These are phyloP conservation scores for Stomatorhinus ivindoensis DNA, from an alignment of 2,113 vertebrate genomes.

Conservation along the genomic window DNA sequence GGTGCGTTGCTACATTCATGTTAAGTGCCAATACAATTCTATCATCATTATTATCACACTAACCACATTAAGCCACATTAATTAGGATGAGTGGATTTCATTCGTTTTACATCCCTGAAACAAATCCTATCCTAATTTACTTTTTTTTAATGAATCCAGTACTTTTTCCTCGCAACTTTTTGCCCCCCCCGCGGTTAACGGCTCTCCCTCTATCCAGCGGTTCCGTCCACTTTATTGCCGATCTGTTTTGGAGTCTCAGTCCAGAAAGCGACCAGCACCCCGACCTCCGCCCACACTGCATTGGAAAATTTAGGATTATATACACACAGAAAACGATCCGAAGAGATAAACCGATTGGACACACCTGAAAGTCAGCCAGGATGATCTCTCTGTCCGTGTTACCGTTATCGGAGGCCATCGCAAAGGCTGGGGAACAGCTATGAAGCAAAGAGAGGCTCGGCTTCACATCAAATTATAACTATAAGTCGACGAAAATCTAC, in stretches of 20 bases:
- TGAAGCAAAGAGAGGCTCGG: conserved; percentile 31
- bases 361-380: conserved; percentile 94
- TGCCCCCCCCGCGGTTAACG: neutral
- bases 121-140: neutral
- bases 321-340: neutral
- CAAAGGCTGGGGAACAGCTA: conserved; percentile 49
- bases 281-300: neutral
- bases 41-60: neutral
- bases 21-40: neutral
- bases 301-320: neutral
- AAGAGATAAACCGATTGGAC: conserved; percentile 30
- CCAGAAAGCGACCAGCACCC: neutral
- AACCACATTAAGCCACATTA: neutral
- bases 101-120: neutral
- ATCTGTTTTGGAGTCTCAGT: neutral
- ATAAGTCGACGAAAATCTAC: conserved; percentile 18
- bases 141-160: neutral
- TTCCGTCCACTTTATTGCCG: neutral
- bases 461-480: conserved; percentile 23
- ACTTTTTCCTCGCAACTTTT: neutral
- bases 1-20: neutral
- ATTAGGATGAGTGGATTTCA: neutral
- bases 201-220: neutral
- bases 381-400: conserved; percentile 99
- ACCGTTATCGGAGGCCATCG: conserved; percentile 86